phyloP scores from a whole-genome alignment of 2,797 vertebrate species.

The Sylvia borin region DNA sequence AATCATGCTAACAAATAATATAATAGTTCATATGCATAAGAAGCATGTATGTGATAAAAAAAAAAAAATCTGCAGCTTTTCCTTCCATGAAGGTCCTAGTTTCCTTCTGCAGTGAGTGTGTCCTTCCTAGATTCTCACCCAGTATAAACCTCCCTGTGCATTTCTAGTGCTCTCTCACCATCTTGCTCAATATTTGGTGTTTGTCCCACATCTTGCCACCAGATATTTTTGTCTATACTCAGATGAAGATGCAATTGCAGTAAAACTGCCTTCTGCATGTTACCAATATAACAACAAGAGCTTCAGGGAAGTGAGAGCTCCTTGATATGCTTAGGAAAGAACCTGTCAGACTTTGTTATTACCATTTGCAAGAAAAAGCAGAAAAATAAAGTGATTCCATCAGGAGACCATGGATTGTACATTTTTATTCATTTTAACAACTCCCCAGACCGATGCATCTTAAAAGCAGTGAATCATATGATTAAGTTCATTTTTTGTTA shows the following conservation, averaged over 20 bases:
- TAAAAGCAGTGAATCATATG: background rate
- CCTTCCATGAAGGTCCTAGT: background rate
- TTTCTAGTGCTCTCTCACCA: background rate
- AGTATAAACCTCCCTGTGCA: background rate
- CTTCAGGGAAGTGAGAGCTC: background rate
- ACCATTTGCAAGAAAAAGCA: background rate
- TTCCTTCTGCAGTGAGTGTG: background rate
- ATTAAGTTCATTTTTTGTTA: background rate
- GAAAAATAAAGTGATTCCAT: background rate
- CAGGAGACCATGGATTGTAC: background rate
- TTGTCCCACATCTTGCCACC: background rate
- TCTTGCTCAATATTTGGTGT: background rate
- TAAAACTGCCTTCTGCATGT: background rate
- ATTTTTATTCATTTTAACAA: background rate
- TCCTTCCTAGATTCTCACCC: background rate
- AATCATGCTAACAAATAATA: background rate
- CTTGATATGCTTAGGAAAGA: background rate
- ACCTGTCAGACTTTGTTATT: background rate
- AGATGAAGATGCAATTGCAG: background rate
- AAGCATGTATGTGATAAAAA: background rate
- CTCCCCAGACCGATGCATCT: background rate
- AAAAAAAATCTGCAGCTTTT: background rate
- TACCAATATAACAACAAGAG: background rate
- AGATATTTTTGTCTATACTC: background rate
- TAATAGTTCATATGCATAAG: background rate